Evolutionary conservation across 2,888 invertebrate species (phyloP).

Genomic region (Meta bourneti): DNA sequence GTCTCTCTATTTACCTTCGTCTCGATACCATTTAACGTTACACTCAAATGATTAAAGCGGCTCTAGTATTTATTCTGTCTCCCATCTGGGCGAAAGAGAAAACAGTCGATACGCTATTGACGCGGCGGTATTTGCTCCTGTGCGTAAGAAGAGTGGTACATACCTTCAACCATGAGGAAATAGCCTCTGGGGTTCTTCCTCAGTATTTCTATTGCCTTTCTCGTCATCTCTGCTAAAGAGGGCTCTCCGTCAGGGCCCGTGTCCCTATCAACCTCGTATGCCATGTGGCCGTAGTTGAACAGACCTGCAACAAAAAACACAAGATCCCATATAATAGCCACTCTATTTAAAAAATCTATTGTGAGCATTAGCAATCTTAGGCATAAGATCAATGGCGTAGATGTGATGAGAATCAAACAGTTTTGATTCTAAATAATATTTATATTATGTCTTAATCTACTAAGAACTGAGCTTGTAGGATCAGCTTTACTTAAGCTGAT

Average conservation of each 20-base stretch:
- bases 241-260: constrained; percentile 85
- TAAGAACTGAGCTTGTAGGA: no score
- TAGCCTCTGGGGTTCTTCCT: constrained; percentile 76
- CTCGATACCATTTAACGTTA: not conserved
- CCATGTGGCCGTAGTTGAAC: constrained; percentile 89
- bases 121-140: not conserved
- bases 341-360: no score
- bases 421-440: no score
- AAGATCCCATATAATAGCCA: not conserved
- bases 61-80: not conserved
- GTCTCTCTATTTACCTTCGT: not conserved
- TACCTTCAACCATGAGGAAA: constrained; percentile 77
- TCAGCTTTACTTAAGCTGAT: no score
- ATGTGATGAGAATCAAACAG: not conserved
- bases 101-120: not conserved
- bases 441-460: no score
- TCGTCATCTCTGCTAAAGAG: constrained; percentile 89
- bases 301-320: constrained; percentile 80
- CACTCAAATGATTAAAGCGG: not conserved
- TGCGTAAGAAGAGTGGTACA: not conserved
- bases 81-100: not conserved
- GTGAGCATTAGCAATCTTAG: not conserved
- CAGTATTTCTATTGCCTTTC: constrained; percentile 87
- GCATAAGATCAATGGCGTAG: not conserved
- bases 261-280: constrained; percentile 87